These are phyloP conservation scores for Aphis craccivora DNA, from an alignment of 1,140 invertebrate genomes.

Conservation along the genomic window DNA sequence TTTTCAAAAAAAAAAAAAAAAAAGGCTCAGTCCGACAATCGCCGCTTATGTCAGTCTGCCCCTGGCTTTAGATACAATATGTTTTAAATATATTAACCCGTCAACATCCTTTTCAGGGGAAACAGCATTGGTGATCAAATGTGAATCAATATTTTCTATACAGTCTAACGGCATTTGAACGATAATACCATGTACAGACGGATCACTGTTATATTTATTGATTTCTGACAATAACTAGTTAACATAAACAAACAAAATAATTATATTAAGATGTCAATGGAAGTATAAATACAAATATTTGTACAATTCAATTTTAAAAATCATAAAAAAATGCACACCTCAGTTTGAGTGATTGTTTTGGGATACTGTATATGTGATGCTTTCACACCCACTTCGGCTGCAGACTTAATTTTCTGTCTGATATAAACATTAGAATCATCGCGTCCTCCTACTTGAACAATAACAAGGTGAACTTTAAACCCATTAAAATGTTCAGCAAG, in stretches of 20 bases:
- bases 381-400: constrained; percentile 87
- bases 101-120: constrained; percentile 92
- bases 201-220: constrained; percentile 82
- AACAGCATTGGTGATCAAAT: constrained; percentile 87
- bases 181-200: constrained; percentile 91
- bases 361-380: constrained; percentile 85
- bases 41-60: too few species aligned
- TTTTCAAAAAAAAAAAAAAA: neutral
- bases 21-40: neutral
- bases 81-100: constrained; percentile 71
- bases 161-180: constrained; percentile 96
- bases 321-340: constrained; percentile 69
- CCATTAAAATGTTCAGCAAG: constrained; percentile 70
- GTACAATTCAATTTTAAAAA: neutral
- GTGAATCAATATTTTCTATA: constrained; percentile 81
- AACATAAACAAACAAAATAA: constrained; percentile 57
- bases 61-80: neutral
- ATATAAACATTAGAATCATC: constrained; percentile 99
- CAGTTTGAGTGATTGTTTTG: constrained; percentile 80
- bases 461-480: constrained; percentile 80
- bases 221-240: constrained; percentile 74
- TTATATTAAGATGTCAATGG: neutral
- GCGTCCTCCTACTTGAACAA: constrained; percentile 89
- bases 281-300: neutral
- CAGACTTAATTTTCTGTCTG: constrained; percentile 93